Evolutionary conservation across 2,113 vertebrate species (phyloP).

Genomic region (Microcebus lehilahytsara): DNA sequence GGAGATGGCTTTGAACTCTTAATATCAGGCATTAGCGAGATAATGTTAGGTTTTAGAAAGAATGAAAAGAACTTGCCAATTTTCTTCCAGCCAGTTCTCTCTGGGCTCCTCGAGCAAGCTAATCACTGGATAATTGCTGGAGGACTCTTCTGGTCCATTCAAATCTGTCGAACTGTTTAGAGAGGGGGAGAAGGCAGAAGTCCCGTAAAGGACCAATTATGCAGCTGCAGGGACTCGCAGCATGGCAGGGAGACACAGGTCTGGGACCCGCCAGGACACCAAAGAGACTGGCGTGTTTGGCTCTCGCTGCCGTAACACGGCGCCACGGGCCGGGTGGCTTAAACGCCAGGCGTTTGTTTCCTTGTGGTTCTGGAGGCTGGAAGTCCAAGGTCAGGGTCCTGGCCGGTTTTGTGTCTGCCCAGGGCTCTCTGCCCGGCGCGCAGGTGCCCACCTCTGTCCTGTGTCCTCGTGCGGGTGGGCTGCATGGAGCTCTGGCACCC

Average conservation of each 20-base stretch:
- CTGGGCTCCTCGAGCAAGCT: conserved; percentile 54
- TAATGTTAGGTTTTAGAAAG: conserved; percentile 74
- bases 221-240: not conserved
- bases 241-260: too few relatives aligned
- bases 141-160: conserved; percentile 44
- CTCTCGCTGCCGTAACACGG: not conserved
- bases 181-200: not conserved
- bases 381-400: not conserved
- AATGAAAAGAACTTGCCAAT: conserved; percentile 76
- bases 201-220: conserved; percentile 44
- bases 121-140: conserved; percentile 61
- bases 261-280: not conserved
- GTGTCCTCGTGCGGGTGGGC: fast-evolving
- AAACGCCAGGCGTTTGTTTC: not conserved
- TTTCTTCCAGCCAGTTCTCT: conserved; percentile 63
- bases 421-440: not conserved
- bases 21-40: conserved; percentile 72
- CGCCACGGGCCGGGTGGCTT: not conserved
- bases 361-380: not conserved
- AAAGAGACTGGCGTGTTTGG: too few relatives aligned
- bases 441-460: not conserved
- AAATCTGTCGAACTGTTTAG: conserved; percentile 14
- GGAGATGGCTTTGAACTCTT: conserved; percentile 75
- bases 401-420: not conserved
- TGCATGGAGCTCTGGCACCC: fast-evolving